Percentiles rank a stretch among this genome's conserved stretches.
Conservation (phyloP, 1,140 invertebrate genomes). For the Caenorhabditis inopinata region DNA sequence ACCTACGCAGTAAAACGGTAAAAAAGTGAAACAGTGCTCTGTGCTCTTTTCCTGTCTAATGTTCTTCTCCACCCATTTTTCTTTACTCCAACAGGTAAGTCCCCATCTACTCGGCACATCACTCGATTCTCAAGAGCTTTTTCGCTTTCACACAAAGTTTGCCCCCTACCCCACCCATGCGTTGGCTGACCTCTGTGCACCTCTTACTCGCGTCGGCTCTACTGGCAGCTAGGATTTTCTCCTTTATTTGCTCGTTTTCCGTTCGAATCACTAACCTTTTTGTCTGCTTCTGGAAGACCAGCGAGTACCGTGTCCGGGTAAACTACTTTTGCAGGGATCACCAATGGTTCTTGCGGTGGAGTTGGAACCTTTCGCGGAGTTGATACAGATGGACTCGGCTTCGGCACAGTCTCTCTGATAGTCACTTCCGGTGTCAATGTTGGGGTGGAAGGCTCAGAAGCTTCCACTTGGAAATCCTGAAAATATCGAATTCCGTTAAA, state of each 20-base stretch:
- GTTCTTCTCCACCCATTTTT: slow-evolving; percentile 17
- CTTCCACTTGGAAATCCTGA: slow-evolving; percentile 18
- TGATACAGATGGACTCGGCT: slow-evolving; percentile 9
- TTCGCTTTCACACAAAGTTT: background rate
- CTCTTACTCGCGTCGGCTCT: too few relatives aligned
- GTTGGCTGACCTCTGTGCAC: too few relatives aligned
- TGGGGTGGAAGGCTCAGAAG: slow-evolving; percentile 24
- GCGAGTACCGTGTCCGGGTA: slow-evolving; percentile 18
- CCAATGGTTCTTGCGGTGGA: slow-evolving; percentile 12
- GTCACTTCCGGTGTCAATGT: slow-evolving; percentile 31
- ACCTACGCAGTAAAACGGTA: background rate
- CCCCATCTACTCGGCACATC: background rate
- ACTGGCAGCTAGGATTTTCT: too few relatives aligned
- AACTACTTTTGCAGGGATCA: background rate
- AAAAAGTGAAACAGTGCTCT: background rate
- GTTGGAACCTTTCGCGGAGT: background rate
- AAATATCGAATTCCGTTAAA: background rate
- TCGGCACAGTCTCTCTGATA: slow-evolving; percentile 29
- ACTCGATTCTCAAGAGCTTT: slow-evolving; percentile 20
- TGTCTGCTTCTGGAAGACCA: slow-evolving; percentile 20
- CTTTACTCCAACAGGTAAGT: background rate
- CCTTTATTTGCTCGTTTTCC: background rate
- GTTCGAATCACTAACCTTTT: slow-evolving; percentile 1
- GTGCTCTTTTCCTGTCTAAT: background rate
- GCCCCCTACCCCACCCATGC: background rate